Evolutionary conservation across 92 coral and sea anemone species (phyloP).

Genomic region (Bergia sp.): DNA sequence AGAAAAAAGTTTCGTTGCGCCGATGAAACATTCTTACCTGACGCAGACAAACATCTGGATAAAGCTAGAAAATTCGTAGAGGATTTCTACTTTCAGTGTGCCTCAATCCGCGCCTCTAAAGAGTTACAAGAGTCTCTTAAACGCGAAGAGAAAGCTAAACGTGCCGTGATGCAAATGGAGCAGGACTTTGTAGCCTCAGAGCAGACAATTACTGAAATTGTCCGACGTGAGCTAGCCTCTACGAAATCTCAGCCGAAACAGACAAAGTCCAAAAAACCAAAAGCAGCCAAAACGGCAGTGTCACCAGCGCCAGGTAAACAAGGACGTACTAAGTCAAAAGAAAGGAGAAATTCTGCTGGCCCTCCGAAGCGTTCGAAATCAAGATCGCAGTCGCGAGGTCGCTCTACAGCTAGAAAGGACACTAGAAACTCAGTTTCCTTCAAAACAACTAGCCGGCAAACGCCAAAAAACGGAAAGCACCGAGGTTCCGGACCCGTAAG

Average conservation of each 20-base stretch:
- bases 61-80: too few relatives aligned
- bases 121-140: constrained; percentile 34
- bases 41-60: too few relatives aligned
- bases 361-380: constrained; percentile 23
- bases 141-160: constrained; percentile 32
- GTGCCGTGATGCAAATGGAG: constrained; percentile 30
- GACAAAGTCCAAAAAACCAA: constrained; percentile 20
- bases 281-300: constrained; percentile 23
- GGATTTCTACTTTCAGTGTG: too few relatives aligned
- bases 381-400: constrained; percentile 23
- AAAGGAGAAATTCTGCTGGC: constrained; percentile 21
- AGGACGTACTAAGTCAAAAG: constrained; percentile 20
- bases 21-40: too few relatives aligned
- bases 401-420: constrained; percentile 22
- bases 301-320: constrained; percentile 23
- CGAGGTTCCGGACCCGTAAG: not conserved
- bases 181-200: constrained; percentile 31
- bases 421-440: constrained; percentile 20
- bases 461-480: constrained; percentile 16
- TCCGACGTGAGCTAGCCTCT: constrained; percentile 23
- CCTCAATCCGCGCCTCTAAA: constrained; percentile 25
- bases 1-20: too few relatives aligned
- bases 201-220: constrained; percentile 28
- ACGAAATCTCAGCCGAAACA: constrained; percentile 21
- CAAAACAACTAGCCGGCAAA: constrained; percentile 23